Base-by-base conservation (phyloP, 2,888 invertebrate species). In the Carpatolechia fugitivella region DNA sequence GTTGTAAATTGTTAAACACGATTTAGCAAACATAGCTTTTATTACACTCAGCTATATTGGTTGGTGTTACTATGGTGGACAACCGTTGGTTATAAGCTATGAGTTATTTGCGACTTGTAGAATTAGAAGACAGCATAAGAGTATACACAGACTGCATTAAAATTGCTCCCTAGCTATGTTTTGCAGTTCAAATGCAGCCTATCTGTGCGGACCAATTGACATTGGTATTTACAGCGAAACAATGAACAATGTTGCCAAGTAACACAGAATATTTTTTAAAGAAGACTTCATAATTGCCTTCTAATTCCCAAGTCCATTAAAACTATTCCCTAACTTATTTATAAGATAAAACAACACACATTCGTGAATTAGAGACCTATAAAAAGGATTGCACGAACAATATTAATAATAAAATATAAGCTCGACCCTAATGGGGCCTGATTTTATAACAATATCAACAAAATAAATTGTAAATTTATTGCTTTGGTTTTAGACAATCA, bases 321-420 rank as follows among this genome's bases (percentile, higher is more conserved):
- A 38, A 31, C 33, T 44, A 44, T 38, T 14, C 29, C 30, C 35
- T 38, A 38, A 38, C 48, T 57, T 54, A 56, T 48, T 46, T 58
- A 56, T 58, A 44, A 38, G 44, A 59, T 58, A 59, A 62, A 59
- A 59, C 57, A 24, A 60, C 60, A 48, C 59, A 33, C 36, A 41
- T 30, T 16, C 44, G 38, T 55, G 49, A 54, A 56, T 41, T 50
- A 54, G 40, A 59, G 55, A 29, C 49, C 41, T 55, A 50, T 55
- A 51, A 40, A 56, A 20, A 56, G 52, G 46, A 62, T 62, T 62
- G 60, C 62, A 62, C 62, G 55, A 59, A 56, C 56, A 59, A 41
- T 20, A 2, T 16, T 44, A 41, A 41, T 18, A 47, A 24, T 8
- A 36, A 31, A 51, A 24, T 4, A 40, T 29, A 31, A 41, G 30